These are phyloP conservation scores for Ctenoplectra terminalis DNA, from an alignment of 1,140 invertebrate species.

Conservation along the genomic window DNA sequence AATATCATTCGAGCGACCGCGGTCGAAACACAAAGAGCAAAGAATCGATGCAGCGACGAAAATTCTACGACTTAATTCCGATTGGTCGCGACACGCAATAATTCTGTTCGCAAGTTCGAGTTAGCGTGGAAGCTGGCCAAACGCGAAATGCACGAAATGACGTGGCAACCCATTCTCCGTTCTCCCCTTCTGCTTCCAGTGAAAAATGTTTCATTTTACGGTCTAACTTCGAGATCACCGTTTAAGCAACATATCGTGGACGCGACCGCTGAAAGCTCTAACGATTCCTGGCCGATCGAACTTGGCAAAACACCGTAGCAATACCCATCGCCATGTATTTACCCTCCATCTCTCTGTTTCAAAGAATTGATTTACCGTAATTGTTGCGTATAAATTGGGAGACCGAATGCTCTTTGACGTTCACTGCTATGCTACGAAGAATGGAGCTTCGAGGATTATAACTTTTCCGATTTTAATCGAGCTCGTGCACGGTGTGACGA, in stretches of 20 bases:
- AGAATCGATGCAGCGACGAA: neutral
- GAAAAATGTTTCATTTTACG: slow-evolving; percentile 65
- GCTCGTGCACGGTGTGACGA: neutral
- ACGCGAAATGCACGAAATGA: slow-evolving; percentile 52
- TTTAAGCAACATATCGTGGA: slow-evolving; percentile 63
- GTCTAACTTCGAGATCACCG: slow-evolving; percentile 47
- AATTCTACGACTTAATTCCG: slow-evolving; percentile 28
- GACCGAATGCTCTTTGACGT: neutral
- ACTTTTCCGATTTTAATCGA: slow-evolving; percentile 4
- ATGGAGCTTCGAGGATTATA: neutral
- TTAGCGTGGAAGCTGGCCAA: slow-evolving; percentile 61
- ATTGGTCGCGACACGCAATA: slow-evolving; percentile 20
- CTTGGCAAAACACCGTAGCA: slow-evolving; percentile 4
- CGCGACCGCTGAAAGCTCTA: neutral
- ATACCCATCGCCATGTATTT: neutral
- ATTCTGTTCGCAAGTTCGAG: neutral
- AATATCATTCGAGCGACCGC: too few relatives aligned
- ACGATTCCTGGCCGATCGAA: slow-evolving; percentile 20
- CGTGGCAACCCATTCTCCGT: neutral
- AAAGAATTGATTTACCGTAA: neutral
- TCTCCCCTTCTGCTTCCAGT: neutral
- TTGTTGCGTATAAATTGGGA: slow-evolving; percentile 3
- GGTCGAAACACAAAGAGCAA: neutral
- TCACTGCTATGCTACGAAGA: neutral
- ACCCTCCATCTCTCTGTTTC: too few relatives aligned